Conservation (phyloP, 1,140 invertebrate species). For the Drosophila ficusphila region DNA sequence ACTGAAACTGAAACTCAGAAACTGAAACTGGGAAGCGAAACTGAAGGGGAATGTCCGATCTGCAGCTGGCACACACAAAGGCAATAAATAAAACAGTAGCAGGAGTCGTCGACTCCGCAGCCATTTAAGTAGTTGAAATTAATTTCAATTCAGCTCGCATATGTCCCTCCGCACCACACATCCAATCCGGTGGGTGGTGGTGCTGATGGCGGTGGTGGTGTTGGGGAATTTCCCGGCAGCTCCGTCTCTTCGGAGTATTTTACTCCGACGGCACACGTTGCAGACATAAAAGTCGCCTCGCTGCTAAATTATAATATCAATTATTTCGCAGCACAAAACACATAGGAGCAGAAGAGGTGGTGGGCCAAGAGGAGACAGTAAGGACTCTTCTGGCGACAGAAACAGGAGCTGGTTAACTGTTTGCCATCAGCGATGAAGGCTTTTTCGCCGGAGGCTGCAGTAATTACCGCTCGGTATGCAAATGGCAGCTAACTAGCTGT, state of each 20-base stretch:
- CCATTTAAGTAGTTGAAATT: constrained; percentile 77
- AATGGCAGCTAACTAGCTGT: constrained; percentile 47
- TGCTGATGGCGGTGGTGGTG: too few species aligned
- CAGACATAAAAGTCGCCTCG: constrained; percentile 51
- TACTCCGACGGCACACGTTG: constrained; percentile 48
- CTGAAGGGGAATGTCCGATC: constrained; percentile 16
- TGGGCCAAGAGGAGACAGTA: too few species aligned
- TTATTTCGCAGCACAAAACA: constrained; percentile 52
- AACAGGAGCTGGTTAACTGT: constrained; percentile 27
- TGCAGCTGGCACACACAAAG: constrained; percentile 57
- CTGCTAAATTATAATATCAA: constrained; percentile 68
- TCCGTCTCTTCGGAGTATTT: constrained; percentile 41
- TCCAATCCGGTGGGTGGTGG: not conserved
- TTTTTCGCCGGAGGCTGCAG: constrained; percentile 20
- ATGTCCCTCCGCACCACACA: constrained; percentile 18
- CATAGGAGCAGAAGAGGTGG: constrained; percentile 9
- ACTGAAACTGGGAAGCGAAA: constrained; percentile 13
- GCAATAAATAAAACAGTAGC: constrained; percentile 64
- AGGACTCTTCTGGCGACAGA: constrained; percentile 22
- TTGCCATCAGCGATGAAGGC: constrained; percentile 11
- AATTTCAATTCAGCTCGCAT: constrained; percentile 65
- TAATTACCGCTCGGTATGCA: constrained; percentile 54
- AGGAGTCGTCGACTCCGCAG: constrained; percentile 31
- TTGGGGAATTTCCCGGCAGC: not conserved
- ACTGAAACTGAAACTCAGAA: not conserved